These are phyloP conservation scores for Lepidochrysops patricia DNA, from an alignment of 2,888 invertebrate species.

Conservation along the genomic window DNA sequence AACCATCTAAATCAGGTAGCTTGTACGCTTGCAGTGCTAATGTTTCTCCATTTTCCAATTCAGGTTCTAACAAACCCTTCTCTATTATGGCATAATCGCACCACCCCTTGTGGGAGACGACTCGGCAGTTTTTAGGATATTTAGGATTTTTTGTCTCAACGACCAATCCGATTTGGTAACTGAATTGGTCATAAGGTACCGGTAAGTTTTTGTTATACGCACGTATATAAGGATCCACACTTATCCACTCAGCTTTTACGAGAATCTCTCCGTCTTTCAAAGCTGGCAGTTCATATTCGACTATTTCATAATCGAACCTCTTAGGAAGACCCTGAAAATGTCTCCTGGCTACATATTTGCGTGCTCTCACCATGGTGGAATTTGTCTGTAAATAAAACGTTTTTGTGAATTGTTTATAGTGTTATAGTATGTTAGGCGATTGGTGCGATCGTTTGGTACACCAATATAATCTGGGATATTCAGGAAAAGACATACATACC, in stretches of 20 bases:
- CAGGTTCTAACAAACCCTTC: background rate
- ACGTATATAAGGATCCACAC: constrained; percentile 38
- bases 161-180: constrained; percentile 46
- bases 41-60: constrained; percentile 30
- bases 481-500: no score
- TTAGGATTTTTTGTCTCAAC: constrained; percentile 73
- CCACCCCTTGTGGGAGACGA: constrained; percentile 78
- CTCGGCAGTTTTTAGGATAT: constrained; percentile 72
- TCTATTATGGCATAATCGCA: constrained; percentile 23
- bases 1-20: constrained; percentile 65
- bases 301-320: constrained; percentile 68
- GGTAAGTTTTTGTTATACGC: constrained; percentile 17
- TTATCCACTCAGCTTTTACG: constrained; percentile 38
- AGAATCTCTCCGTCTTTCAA: constrained; percentile 68
- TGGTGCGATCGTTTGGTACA: no score
- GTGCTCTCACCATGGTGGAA: constrained; percentile 57
- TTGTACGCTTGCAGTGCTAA: constrained; percentile 24
- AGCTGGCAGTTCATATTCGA: constrained; percentile 73
- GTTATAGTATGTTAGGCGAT: background rate
- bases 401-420: background rate
- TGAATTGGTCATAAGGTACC: constrained; percentile 35
- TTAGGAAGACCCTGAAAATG: constrained; percentile 75
- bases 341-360: constrained; percentile 70
- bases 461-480: no score
- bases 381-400: background rate